Percentiles rank a stretch among this genome's conserved stretches.
These are phyloP conservation scores for Deilephila elpenor DNA, from an alignment of 2,888 invertebrate genomes.

Conservation along the genomic window DNA sequence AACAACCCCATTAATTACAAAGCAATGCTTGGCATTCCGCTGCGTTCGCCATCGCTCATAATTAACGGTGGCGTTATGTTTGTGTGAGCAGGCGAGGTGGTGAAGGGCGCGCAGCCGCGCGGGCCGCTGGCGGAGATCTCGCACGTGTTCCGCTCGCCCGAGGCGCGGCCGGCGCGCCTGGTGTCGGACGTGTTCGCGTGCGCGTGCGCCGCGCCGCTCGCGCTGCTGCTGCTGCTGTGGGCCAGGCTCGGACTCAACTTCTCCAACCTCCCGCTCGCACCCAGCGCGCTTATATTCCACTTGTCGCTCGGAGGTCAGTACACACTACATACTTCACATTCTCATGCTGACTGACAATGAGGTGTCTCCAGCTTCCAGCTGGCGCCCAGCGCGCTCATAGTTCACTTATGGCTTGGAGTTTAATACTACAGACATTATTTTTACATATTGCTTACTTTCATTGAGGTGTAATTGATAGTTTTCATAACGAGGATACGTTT, in stretches of 20 bases:
- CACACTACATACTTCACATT: too few species aligned
- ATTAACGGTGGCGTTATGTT: too few species aligned
- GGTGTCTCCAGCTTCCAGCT: conserved; percentile 90
- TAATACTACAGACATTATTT: conserved; percentile 43
- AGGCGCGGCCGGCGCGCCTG: conserved; percentile 93
- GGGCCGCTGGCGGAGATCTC: conserved; percentile 85
- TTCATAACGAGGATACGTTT: too few species aligned
- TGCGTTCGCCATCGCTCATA: too few species aligned
- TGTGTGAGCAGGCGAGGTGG: conserved; percentile 34
- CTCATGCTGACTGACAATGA: too few species aligned
- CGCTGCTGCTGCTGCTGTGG: conserved; percentile 94
- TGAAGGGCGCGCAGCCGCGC: conserved; percentile 46
- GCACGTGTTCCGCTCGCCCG: conserved; percentile 96
- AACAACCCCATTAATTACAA: too few species aligned
- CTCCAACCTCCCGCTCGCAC: conserved; percentile 90
- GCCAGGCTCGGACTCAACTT: conserved; percentile 93
- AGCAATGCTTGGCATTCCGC: too few species aligned
- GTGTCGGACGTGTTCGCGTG: conserved; percentile 96
- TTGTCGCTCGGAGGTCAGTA: conserved; percentile 91
- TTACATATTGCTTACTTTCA: neutral
- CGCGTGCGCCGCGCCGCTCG: conserved; percentile 91
- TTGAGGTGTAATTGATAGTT: too few species aligned
- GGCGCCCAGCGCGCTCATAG: conserved; percentile 91
- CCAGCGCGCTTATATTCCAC: conserved; percentile 95
- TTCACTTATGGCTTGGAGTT: conserved; percentile 95